Evolutionary conservation across 2,113 vertebrate genomes (phyloP), one percentile per base, ranked within the genome.

Genomic region (Laticauda laticaudata): DNA sequence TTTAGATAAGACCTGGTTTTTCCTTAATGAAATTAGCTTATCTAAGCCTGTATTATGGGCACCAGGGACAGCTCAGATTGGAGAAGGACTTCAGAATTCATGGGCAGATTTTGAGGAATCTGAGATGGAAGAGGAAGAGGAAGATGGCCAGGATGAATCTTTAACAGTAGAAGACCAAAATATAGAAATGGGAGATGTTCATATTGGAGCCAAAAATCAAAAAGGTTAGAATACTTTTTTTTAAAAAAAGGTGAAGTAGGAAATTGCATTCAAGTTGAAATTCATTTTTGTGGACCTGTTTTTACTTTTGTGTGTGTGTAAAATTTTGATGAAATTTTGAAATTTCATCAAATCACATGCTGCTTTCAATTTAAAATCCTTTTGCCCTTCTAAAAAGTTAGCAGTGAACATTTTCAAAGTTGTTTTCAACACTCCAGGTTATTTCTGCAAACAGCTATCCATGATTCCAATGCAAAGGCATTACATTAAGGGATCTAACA

Each of bases 21-120:
- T 98, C 93, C 98, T 98, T 98, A 97, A 98, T 97, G 0, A 24
- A 23, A 54, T 54, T 92, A 99, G 99, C 92, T 96, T 98, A 59
- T 92, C 97, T 6, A 98, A 97, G 53, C 98, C 98, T 54, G 94
- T 99, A 91, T 89, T 99, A 34, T 98, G 98, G 21, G 98, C 97
- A 86, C 97, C 98, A 9, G 99, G 99, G 43, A 98, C 99, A 2
- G 99, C 98, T 29, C 99, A 99, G 93, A 98, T 99, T 48, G 99
- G 99, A 51, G 98, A 98, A 87, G 98, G 98, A 23, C 88, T 98
- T 93, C 97, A 98, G 93, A 99, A 97, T 96, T 96, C 98, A 4
- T 99, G 99, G 99, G 99, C 98, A 54, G 96, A 99, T 0, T 97
- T 98, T 0, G 98, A 98, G 8, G 98, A 98, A 0, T 98, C 97